Conservation (phyloP, 2,113 vertebrate species). For the Notothenia coriiceps region DNA sequence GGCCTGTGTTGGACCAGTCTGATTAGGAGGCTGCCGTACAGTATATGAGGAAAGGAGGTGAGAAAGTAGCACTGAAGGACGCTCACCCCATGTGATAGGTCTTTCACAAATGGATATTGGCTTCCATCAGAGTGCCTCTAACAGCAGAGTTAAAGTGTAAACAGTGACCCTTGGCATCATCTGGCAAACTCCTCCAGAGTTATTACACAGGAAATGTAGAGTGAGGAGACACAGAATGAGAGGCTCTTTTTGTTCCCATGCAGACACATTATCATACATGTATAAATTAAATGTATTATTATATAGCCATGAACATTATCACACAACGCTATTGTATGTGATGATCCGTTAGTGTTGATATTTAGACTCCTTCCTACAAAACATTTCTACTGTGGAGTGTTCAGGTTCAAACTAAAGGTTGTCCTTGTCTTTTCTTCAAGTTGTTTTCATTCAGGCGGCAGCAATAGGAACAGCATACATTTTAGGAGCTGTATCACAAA, state of each 20-base stretch:
- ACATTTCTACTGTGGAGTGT: background rate
- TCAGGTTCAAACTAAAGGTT: background rate
- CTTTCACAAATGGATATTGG: conserved; percentile 62
- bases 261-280: background rate
- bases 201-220: conserved; percentile 55
- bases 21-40: conserved; percentile 59
- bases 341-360: background rate
- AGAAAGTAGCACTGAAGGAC: conserved; percentile 44
- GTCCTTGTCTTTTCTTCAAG: background rate
- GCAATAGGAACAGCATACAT: conserved; percentile 31
- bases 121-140: conserved; percentile 52
- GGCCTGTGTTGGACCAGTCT: conserved; percentile 69
- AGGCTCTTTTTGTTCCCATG: background rate
- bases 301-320: background rate
- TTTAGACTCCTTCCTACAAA: background rate
- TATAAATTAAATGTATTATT: too few species aligned
- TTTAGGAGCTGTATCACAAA: conserved; percentile 63
- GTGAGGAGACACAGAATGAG: conserved; percentile 31
- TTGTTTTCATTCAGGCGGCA: conserved; percentile 33
- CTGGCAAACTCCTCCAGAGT: conserved; percentile 52
- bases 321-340: background rate
- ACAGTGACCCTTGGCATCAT: conserved; percentile 52
- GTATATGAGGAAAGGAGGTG: conserved; percentile 24
- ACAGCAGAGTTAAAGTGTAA: conserved; percentile 61
- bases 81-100: conserved; percentile 36